Evolutionary conservation across 2,113 vertebrate genomes (phyloP).

Genomic region (Sakesphorus luctuosus): DNA sequence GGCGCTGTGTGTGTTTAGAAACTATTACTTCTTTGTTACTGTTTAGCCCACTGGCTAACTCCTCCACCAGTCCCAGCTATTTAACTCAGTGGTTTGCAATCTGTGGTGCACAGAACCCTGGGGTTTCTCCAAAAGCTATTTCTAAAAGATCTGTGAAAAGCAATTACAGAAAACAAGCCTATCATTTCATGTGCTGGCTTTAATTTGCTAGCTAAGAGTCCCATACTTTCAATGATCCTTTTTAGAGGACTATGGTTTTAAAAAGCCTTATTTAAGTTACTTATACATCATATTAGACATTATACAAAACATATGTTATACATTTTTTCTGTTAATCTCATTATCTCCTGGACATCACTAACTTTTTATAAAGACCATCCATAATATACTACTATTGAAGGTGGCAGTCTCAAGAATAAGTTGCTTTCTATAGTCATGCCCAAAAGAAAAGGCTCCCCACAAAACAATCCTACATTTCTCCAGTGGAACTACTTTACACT

Average conservation of each 20-base stretch:
- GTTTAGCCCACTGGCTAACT: conserved; percentile 51
- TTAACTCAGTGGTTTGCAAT: conserved; percentile 56
- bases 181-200: conserved; percentile 51
- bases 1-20: neutral
- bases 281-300: neutral
- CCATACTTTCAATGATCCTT: conserved; percentile 22
- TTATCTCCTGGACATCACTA: conserved; percentile 43
- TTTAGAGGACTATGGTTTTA: conserved; percentile 4
- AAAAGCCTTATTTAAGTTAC: conserved; percentile 39
- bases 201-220: conserved; percentile 48
- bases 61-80: neutral
- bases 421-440: neutral
- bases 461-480: neutral
- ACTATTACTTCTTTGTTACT: conserved; percentile 59
- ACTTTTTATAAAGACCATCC: neutral
- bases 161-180: conserved; percentile 61
- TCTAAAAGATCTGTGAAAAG: conserved; percentile 56
- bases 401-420: neutral
- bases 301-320: conserved; percentile 33
- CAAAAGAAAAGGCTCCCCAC: neutral
- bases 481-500: neutral
- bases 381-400: neutral
- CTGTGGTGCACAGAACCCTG: conserved; percentile 36
- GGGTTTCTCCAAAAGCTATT: conserved; percentile 56
- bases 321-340: conserved; percentile 42